Conservation (phyloP, 2,797 vertebrate genomes). For the Catamblyrhynchus diadema region DNA sequence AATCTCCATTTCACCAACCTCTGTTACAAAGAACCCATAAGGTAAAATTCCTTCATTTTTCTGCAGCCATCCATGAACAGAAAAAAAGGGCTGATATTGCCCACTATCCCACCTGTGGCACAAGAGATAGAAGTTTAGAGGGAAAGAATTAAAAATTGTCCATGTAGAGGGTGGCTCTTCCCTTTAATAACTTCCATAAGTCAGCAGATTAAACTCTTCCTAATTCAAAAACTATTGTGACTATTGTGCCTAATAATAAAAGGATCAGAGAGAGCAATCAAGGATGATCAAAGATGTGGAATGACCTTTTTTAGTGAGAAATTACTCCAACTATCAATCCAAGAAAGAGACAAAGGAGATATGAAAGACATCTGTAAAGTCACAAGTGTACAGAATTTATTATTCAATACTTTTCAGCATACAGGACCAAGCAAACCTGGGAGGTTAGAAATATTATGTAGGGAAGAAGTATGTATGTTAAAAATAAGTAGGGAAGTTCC, state of each 20-base stretch:
- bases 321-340: not conserved
- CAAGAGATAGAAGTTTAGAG: rapidly evolving
- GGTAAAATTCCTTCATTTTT: not conserved
- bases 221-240: not conserved
- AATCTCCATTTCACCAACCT: not conserved
- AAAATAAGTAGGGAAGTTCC: not conserved
- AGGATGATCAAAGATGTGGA: not conserved
- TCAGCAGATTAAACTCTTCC: not conserved
- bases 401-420: not conserved
- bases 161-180: not conserved
- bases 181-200: not conserved
- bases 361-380: not conserved
- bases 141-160: not conserved
- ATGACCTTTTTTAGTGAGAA: not conserved
- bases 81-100: not conserved
- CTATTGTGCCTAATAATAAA: not conserved
- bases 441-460: not conserved
- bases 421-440: not conserved
- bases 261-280: not conserved
- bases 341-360: not conserved
- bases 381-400: not conserved
- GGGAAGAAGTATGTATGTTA: too few relatives aligned
- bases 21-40: not conserved
- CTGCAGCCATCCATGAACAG: not conserved
- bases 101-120: not conserved